Base-by-base conservation (phyloP, 1,140 invertebrate genomes). In the Penaeus japonicus region DNA sequence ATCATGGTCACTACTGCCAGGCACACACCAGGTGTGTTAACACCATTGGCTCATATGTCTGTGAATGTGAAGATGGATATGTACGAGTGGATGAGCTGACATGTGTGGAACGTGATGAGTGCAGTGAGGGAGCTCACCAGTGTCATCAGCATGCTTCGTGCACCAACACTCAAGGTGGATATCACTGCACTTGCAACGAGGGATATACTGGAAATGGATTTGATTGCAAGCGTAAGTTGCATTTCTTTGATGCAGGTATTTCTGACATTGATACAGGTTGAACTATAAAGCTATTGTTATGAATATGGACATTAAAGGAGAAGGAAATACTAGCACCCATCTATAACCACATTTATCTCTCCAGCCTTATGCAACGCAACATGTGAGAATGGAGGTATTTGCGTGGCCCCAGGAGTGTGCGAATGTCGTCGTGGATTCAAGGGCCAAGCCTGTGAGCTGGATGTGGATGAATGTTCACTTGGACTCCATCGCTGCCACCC, bases 141-240 rank as follows among this genome's bases (percentile, higher is more conserved):
- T 98, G 97, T 92, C 94, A 97, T 92, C 92, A 93, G 82, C 94
- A 97, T 92, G 96, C 97, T 7, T 94, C 94, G 55, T 99, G 97
- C 93, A 94, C 95, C 87, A 98, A 98, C 93, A 96, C 96, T 53
- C 94, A 95, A 86, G 97, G 97, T 62, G 96, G 95, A 88, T 98
- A 97, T 93, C 94, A 94, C 78, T 99, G 97, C 92, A 93, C 94
- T 15, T 99, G 97, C 93, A 93, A 94, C 35, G 93, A 94, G 17
- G 97, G 97, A 10, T 98, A 96, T 93, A 93, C 93, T 47, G 97
- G 97, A 73, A 95, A 98, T 92, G 97, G 97, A 84, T 95, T 95
- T 92, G n/a, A 93, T 27, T 98, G 97, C 92, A 94, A 94, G 93
- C 96, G 96, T n/a, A n/a, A n/a, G 95, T 94, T 7, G 47, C 47